Conservation (phyloP, 1,140 invertebrate genomes). For the Oedothorax gibbosus region DNA sequence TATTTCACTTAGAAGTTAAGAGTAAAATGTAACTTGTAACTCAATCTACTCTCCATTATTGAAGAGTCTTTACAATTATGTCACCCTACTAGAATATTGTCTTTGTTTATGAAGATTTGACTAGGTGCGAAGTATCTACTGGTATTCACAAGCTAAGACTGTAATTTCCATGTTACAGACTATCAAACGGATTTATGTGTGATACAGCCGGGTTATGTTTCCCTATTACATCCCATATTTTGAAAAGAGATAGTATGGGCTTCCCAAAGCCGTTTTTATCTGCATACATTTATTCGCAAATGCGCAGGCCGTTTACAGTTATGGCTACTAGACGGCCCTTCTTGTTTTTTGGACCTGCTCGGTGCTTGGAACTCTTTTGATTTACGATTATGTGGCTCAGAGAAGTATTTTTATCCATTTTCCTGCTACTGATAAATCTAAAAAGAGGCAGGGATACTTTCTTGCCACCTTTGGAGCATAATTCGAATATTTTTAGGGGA, state of each 20-base stretch:
- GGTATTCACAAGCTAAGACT: neutral
- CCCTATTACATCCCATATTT: constrained; percentile 57
- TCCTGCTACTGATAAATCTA: constrained; percentile 53
- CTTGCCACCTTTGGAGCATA: neutral
- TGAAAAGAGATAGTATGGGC: constrained; percentile 54
- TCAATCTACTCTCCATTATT: too few relatives aligned
- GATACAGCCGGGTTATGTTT: constrained; percentile 56
- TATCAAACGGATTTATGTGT: constrained; percentile 59
- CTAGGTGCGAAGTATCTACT: constrained; percentile 2
- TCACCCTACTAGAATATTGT: neutral
- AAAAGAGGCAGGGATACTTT: constrained; percentile 30
- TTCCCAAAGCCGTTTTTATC: constrained; percentile 42
- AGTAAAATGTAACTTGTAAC: too few relatives aligned
- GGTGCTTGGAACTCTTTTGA: constrained; percentile 43
- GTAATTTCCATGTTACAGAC: constrained; percentile 58
- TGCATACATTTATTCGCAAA: constrained; percentile 56
- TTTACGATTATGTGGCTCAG: constrained; percentile 47
- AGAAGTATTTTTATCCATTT: constrained; percentile 57
- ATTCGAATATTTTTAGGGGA: neutral
- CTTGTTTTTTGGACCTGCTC: constrained; percentile 39
- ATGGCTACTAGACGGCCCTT: constrained; percentile 41
- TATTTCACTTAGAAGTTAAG: too few relatives aligned
- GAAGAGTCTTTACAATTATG: too few relatives aligned
- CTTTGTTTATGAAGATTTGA: constrained; percentile 54
- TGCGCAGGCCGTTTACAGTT: constrained; percentile 57